A percentile compares a stretch with the other conserved stretches of the same genome.
Evolutionary conservation across 2,888 invertebrate species (phyloP).

Genomic region (Eretmocerus hayati): DNA sequence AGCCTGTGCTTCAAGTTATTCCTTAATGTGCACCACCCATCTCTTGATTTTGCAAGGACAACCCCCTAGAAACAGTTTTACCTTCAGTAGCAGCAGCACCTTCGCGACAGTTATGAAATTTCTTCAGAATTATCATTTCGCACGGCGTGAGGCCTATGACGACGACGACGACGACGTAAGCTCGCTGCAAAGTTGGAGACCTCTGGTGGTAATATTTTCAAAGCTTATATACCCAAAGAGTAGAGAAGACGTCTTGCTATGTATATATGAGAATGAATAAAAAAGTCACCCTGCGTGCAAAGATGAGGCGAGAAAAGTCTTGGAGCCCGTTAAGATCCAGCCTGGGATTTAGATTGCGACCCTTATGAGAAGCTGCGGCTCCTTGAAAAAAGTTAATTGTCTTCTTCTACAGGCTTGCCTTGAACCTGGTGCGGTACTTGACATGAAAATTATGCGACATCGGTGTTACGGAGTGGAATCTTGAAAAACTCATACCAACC

Average conservation of each 20-base stretch:
- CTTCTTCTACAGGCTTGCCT: background rate
- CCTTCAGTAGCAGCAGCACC: background rate
- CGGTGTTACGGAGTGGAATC: constrained; percentile 13
- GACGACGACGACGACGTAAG: constrained; percentile 5
- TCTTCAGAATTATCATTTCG: constrained; percentile 43
- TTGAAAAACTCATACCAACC: background rate
- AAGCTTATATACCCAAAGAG: no score
- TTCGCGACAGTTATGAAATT: constrained; percentile 45
- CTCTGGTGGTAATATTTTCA: no score
- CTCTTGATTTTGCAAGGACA: constrained; percentile 10
- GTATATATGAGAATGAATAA: no score
- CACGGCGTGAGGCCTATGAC: constrained; percentile 29
- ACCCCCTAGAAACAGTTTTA: no score
- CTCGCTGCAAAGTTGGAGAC: no score
- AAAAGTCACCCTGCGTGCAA: no score
- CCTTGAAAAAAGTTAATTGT: constrained; percentile 18
- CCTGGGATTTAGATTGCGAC: constrained; percentile 40
- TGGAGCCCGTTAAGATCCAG: no score
- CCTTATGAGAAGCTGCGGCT: constrained; percentile 27
- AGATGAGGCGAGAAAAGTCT: no score
- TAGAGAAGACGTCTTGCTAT: no score
- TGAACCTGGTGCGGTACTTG: background rate
- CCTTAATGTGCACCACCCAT: constrained; percentile 6
- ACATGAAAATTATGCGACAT: constrained; percentile 9
- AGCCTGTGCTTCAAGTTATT: constrained; percentile 1